Evolutionary conservation across 1,140 invertebrate species (phyloP).

Genomic region (Cataglyphis hispanica): DNA sequence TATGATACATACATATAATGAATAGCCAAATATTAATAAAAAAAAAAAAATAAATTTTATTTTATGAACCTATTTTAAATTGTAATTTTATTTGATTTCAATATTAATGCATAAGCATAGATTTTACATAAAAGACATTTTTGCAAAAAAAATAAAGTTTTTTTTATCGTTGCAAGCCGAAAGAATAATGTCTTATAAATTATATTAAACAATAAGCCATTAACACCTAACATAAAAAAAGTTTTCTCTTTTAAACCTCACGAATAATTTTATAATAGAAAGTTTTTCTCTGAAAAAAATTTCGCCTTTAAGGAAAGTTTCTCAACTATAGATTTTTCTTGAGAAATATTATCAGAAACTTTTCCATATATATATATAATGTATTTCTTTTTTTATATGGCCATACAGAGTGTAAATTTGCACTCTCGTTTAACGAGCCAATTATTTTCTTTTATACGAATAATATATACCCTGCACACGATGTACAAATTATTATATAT

Average conservation of each 20-base stretch:
- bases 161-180: not conserved
- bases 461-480: not conserved
- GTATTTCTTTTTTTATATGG: not conserved
- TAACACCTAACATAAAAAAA: conserved; percentile 43
- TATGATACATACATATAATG: not conserved
- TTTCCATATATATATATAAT: conserved; percentile 24
- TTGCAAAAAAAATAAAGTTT: too few relatives aligned
- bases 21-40: not conserved
- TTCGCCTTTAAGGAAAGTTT: conserved; percentile 40
- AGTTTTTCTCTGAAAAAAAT: conserved; percentile 49
- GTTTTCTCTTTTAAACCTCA: not conserved
- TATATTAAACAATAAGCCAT: conserved; percentile 52
- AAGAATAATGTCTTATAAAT: conserved; percentile 34
- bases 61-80: not conserved
- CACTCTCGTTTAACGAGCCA: not conserved
- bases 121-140: not conserved
- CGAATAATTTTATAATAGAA: conserved; percentile 49
- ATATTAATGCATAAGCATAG: not conserved
- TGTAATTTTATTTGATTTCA: not conserved
- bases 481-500: not conserved
- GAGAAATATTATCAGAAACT: conserved; percentile 57
- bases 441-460: conserved; percentile 19
- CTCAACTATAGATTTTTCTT: conserved; percentile 27
- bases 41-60: not conserved
- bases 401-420: not conserved